Conservation (phyloP, 2,113 vertebrate genomes). For the Tor tambroides region DNA sequence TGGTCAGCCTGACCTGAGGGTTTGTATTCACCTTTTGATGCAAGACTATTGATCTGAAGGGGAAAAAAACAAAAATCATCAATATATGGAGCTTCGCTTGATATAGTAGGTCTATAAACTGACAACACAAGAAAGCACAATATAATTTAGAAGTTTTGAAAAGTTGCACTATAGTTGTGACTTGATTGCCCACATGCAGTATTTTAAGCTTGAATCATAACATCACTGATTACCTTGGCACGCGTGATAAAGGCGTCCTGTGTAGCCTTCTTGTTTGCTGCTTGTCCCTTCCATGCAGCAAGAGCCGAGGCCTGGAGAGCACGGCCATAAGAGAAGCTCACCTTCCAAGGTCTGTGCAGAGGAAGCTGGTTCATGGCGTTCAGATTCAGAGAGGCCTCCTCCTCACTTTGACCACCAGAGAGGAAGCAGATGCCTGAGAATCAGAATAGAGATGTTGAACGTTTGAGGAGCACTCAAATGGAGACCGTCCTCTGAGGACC, state of each 20-base stretch:
- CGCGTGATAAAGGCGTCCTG: conserved; percentile 87
- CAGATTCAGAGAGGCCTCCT: conserved; percentile 93
- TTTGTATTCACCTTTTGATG: conserved; percentile 89
- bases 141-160: not conserved
- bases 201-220: not conserved
- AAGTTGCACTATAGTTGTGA: too few relatives aligned
- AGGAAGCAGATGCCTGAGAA: conserved; percentile 93
- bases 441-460: not conserved
- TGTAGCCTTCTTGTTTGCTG: conserved; percentile 84
- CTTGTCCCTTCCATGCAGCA: conserved; percentile 87
- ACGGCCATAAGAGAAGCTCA: conserved; percentile 94
- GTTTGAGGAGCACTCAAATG: not conserved
- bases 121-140: not conserved
- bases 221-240: conserved; percentile 80
- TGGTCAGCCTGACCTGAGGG: conserved; percentile 76
- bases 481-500: not conserved
- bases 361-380: conserved; percentile 92
- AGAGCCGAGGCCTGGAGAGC: conserved; percentile 95
- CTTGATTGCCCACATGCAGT: not conserved
- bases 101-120: not conserved
- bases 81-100: not conserved
- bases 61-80: not conserved
- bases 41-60: conserved; percentile 88
- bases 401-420: conserved; percentile 97
- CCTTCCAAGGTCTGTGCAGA: conserved; percentile 89